These are phyloP conservation scores for Bambusicola thoracicus DNA, from an alignment of 2,113 vertebrate species.

Conservation along the genomic window DNA sequence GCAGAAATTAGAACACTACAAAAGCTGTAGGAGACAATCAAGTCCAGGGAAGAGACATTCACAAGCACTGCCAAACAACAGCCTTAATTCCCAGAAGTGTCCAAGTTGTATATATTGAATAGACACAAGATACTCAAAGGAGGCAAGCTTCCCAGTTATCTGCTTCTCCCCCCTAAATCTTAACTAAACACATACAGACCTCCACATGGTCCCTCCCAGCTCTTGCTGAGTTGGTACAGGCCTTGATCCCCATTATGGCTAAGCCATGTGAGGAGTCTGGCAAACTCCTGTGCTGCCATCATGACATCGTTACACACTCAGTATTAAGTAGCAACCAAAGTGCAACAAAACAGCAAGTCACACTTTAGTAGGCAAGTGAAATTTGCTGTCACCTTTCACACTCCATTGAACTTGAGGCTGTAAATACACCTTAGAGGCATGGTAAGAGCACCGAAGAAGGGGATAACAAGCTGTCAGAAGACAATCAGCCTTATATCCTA, in stretches of 20 bases:
- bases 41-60: neutral
- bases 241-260: neutral
- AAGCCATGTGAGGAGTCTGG: fast-evolving
- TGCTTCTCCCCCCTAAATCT: neutral
- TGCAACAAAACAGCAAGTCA: neutral
- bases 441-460: neutral
- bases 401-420: neutral
- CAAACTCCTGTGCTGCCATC: neutral
- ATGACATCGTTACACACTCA: neutral
- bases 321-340: neutral
- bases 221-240: neutral
- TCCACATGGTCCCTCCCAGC: neutral
- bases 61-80: neutral
- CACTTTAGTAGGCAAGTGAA: fast-evolving
- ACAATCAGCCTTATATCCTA: neutral
- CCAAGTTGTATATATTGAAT: neutral
- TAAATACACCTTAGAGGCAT: neutral
- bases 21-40: neutral
- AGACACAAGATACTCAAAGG: neutral
- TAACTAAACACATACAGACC: neutral
- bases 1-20: neutral
- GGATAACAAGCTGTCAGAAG: neutral
- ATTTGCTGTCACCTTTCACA: neutral
- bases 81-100: neutral
- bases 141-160: neutral